These are phyloP conservation scores for zebrafish (Danio rerio) DNA, from an alignment of 2,113 vertebrate species.

Conservation along the genomic window GRCz12tu NC_133200.1:39922501-39923000, in stretches of 20 bases:
- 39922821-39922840: neutral
- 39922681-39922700: slow-evolving; percentile 45
- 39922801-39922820: slow-evolving; percentile 2
- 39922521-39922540: no score
- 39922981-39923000: no score
- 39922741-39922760: slow-evolving; percentile 22
- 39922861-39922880: neutral
- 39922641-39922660: slow-evolving; percentile 2
- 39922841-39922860: neutral
- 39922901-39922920: neutral
- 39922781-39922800: slow-evolving; percentile 23
- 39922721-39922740: slow-evolving; percentile 39
- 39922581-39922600: slow-evolving; percentile 47
- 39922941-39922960: no score
- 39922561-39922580: neutral
- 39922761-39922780: slow-evolving; percentile 38
- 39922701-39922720: slow-evolving; percentile 38
- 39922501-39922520: neutral
- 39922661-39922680: slow-evolving; percentile 5
- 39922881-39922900: neutral
- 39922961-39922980: no score
- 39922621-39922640: neutral
- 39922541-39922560: neutral
- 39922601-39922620: no score
- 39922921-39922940: no score